Conservation (phyloP, 2,888 invertebrate genomes). For the Epirrhoe alternata region DNA sequence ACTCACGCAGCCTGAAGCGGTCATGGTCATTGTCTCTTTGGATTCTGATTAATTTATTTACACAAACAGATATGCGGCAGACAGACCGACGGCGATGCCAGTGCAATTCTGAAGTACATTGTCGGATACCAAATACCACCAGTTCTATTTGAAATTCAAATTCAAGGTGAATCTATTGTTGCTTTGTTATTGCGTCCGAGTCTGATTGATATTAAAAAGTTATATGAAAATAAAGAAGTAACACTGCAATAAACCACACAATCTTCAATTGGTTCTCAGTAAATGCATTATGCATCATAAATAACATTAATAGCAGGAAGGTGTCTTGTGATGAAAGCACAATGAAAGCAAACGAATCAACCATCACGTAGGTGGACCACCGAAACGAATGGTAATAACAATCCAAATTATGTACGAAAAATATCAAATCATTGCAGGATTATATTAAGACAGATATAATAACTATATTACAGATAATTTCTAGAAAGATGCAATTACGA, state of each 20-base stretch:
- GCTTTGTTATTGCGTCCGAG: not conserved
- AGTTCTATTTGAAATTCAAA: conserved; percentile 9
- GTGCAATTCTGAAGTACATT: conserved; percentile 14
- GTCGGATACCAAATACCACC: not conserved
- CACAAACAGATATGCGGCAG: conserved; percentile 33
- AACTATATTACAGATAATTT: conserved; percentile 35
- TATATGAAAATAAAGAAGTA: not conserved
- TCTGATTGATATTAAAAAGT: not conserved
- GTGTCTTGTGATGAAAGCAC: conserved; percentile 12
- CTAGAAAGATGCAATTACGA: conserved; percentile 16
- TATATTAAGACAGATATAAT: conserved; percentile 26
- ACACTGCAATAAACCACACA: not conserved
- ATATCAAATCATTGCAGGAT: conserved; percentile 17
- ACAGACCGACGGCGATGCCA: conserved; percentile 32
- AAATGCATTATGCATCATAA: conserved; percentile 12
- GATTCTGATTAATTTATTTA: conserved; percentile 37
- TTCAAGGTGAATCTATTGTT: not conserved
- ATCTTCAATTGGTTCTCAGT: conserved; percentile 5
- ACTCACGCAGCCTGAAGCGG: conserved; percentile 41
- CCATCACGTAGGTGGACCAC: conserved; percentile 36
- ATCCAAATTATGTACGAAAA: conserved; percentile 31
- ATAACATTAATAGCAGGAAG: conserved; percentile 21
- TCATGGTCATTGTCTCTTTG: conserved; percentile 46
- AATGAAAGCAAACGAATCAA: conserved; percentile 36
- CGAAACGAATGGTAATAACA: conserved; percentile 34